Evolutionary conservation across 2,797 vertebrate species (phyloP), one percentile per base, ranked within the genome.

Genomic region (Cossypha caffra): DNA sequence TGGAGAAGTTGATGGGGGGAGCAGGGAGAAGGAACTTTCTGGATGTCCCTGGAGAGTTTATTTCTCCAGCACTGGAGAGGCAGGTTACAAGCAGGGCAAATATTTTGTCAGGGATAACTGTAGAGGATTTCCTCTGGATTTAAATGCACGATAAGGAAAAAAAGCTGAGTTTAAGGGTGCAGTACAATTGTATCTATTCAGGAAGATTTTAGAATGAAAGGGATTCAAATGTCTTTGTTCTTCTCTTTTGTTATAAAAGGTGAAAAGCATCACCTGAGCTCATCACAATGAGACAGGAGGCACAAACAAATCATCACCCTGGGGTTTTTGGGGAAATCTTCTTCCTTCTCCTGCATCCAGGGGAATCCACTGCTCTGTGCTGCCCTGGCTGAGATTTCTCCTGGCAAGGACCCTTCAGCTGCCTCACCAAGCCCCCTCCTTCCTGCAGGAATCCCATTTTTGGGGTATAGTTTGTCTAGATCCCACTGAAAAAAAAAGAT

Each of bases 1-100:
- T 0, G 4, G 50, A 20, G 69, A 62, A 29, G 19, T 0, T 29
- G 57, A 5, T 15, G 31, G 38, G n/a, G 37, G 37, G 82, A 80
- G 28, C 25, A 19, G 68, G 17, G 38, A 40, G 63, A 45, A 57
- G n/a, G 50, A 25, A 5, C 4, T 42, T 45, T 4, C 29, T 25
- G 14, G 38, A 2, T 7, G 24, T 9, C 26, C 45, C 48, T 13
- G 78, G 42, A 33, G 57, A 19, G 25, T 23, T 84, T 13, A 4
- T 54, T 71, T 45, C 80, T 78, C 19, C 18, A 21, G 64, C 24
- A 1, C 31, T 10, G 45, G 18, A 62, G 31, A 54, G 18, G n/a
- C 40, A 25, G 40, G 9, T 23, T 42, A 19, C 24, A 26, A 24
- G 4, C 74, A 77, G 50, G 51, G 52, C 9, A 48, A 71, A 21